Evolutionary conservation across 2,888 invertebrate genomes (phyloP), one percentile per base, ranked within the genome.

Genomic region (Rhamnusium bicolor): DNA sequence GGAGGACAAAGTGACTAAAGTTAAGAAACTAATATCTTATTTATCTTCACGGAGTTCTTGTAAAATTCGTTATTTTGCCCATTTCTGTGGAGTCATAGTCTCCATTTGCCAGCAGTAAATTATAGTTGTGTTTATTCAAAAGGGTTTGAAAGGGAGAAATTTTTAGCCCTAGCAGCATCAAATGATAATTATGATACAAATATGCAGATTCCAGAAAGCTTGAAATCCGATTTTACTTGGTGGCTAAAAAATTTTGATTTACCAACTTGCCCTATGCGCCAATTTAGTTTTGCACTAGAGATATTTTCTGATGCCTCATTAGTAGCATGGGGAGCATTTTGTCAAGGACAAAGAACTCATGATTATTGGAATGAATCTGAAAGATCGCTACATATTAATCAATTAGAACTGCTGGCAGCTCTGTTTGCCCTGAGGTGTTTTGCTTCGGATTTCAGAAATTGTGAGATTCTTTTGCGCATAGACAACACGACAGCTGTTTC

Each of bases 21-120:
- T 75, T 14, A 12, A 19, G 10, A 32, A 12, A 40, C 16, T 54
- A 14, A 14, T 32, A 18, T 2, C 24, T n/a, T 3, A n/a, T 7
- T 24, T 73, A 2, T 12, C 16, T 18, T 24, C 16, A 49, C 40
- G 5, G n/a, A 65, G 66, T 62, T 8, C 10, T 4, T 78, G 76
- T 68, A 73, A 53, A 65, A 82, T 81, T 40, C 69, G 77, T 32
- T 4, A 7, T 32, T 32, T 7, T 32, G 8, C 8, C 8, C 29
- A 32, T 32, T 4, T 32, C 46, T 72, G 12, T 73, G 77, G 81
- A 5, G 46, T 29, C 12, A 27, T 82, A 14, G 63, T 76, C 7
- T 73, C 82, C 5, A 73, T 67, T 1, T 82, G 80, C 40, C 79
- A 16, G 80, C 79, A 1, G 65, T 78, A 0, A 74, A 72, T 47